Conservation (phyloP, 2,797 vertebrate species). For the Acanthopagrus latus region DNA sequence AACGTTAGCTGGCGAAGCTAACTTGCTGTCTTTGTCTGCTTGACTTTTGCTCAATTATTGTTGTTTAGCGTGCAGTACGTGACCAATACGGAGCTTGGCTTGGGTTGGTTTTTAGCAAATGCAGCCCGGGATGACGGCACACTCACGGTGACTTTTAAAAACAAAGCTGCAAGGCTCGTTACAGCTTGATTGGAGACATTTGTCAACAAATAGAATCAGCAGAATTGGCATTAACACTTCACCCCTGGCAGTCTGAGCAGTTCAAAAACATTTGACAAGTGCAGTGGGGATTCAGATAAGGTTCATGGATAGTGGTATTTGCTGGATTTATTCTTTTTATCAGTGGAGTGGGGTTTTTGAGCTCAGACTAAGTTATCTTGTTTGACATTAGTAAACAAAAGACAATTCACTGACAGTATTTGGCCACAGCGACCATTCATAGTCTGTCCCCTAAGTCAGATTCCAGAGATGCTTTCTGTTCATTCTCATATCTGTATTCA, state of each 20-base stretch:
- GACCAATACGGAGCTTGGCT: neutral
- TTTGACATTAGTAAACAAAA: constrained; percentile 43
- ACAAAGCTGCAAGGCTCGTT: constrained; percentile 31
- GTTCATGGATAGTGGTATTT: neutral
- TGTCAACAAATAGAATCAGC: constrained; percentile 59
- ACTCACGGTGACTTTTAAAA: constrained; percentile 22
- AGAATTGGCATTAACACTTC: constrained; percentile 30
- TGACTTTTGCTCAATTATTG: constrained; percentile 64
- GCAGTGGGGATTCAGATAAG: neutral
- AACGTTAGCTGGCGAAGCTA: constrained; percentile 75
- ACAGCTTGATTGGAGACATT: constrained; percentile 24
- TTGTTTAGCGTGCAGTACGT: constrained; percentile 18
- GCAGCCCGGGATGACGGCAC: neutral
- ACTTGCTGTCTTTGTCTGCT: constrained; percentile 80
- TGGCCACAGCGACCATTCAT: constrained; percentile 12
- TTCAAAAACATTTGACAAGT: constrained; percentile 20
- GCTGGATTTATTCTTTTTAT: neutral
- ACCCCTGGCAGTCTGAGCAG: constrained; percentile 23
- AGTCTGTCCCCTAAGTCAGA: neutral
- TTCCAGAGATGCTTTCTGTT: constrained; percentile 5
- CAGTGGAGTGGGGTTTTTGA: neutral
- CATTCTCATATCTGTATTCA: constrained; percentile 4
- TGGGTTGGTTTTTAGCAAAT: constrained; percentile 8
- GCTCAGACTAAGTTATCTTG: constrained; percentile 5
- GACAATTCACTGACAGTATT: neutral